Percentiles rank a stretch among this genome's conserved stretches.
phyloP scores from a whole-genome alignment of 2,888 invertebrate genomes.

The Phalangium opilio region DNA sequence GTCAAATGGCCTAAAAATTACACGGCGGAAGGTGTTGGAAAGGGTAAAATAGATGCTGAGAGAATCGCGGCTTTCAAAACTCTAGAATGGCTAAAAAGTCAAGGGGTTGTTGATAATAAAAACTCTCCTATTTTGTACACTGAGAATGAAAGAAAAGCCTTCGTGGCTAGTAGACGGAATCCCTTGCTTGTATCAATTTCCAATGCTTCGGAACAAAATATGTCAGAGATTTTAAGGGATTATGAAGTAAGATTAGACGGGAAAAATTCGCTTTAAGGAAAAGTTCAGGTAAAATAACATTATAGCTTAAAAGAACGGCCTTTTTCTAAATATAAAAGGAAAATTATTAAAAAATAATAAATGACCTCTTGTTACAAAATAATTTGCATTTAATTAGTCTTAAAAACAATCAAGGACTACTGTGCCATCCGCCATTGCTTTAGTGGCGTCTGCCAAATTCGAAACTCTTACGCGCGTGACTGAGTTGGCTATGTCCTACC shows the following conservation, averaged over 20 bases:
- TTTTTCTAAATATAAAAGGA: too few species aligned
- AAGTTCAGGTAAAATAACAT: too few species aligned
- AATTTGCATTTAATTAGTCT: too few species aligned
- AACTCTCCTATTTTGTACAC: slow-evolving; percentile 14
- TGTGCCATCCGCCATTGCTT: too few species aligned
- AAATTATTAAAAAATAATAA: too few species aligned
- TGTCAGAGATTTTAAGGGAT: slow-evolving; percentile 4
- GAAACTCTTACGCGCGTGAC: too few species aligned
- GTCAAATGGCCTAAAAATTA: slow-evolving; percentile 7
- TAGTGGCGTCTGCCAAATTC: too few species aligned
- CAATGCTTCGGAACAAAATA: slow-evolving; percentile 7
- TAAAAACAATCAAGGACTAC: too few species aligned
- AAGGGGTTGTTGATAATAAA: slow-evolving; percentile 12
- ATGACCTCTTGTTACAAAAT: too few species aligned
- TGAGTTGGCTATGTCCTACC: too few species aligned
- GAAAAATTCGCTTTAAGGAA: too few species aligned
- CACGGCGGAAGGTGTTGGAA: slow-evolving; percentile 4
- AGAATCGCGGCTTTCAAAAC: slow-evolving; percentile 13
- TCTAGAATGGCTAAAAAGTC: slow-evolving; percentile 16
- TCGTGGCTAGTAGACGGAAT: slow-evolving; percentile 3
- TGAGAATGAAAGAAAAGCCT: slow-evolving; percentile 7
- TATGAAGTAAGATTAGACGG: slow-evolving; percentile 3
- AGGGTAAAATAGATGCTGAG: slow-evolving; percentile 7
- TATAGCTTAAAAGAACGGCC: too few species aligned
- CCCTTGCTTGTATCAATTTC: slow-evolving; percentile 12